A percentile compares a stretch with the other conserved stretches of the same genome.
Evolutionary conservation across 1,140 invertebrate species (phyloP).

Genomic region (Orussus abietinus): DNA sequence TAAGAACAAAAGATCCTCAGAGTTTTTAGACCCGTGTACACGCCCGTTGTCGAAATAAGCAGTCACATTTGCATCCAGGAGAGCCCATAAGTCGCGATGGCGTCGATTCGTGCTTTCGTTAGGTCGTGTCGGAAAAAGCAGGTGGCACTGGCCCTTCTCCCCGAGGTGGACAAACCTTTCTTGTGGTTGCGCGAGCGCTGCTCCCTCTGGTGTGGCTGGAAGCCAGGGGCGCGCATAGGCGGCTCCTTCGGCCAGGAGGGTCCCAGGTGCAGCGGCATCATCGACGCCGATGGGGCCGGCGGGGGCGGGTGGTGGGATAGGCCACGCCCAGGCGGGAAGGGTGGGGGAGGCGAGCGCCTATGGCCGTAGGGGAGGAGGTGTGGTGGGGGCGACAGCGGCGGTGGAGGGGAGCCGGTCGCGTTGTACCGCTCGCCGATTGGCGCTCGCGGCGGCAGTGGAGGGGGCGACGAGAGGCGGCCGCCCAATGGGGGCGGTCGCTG

Average conservation of each 20-base stretch:
- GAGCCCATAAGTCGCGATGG: too few relatives aligned
- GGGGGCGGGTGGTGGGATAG: constrained; percentile 21
- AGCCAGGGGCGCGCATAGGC: constrained; percentile 34
- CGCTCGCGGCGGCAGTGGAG: constrained; percentile 42
- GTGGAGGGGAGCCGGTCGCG: constrained; percentile 30
- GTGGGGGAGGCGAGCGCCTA: constrained; percentile 31
- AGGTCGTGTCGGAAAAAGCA: too few relatives aligned
- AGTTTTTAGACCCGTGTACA: too few relatives aligned
- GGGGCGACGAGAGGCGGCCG: constrained; percentile 62
- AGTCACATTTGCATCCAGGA: too few relatives aligned
- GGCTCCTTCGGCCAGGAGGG: constrained; percentile 39
- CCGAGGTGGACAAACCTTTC: constrained; percentile 53
- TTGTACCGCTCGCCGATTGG: constrained; percentile 26
- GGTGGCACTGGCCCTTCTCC: too few relatives aligned
- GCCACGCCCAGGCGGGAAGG: constrained; percentile 17
- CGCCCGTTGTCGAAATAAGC: too few relatives aligned
- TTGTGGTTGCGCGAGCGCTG: constrained; percentile 43
- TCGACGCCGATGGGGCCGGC: constrained; percentile 23
- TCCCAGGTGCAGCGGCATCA: constrained; percentile 30
- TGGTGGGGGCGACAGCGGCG: constrained; percentile 33
- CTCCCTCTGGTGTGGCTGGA: constrained; percentile 36
- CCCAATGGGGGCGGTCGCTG: constrained; percentile 60
- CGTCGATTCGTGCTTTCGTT: too few relatives aligned
- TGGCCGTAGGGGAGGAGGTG: constrained; percentile 27
- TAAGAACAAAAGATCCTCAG: too few relatives aligned